A percentile compares a stretch with the other conserved stretches of the same genome.
These are phyloP conservation scores for Enteromius argenteus DNA, from an alignment of 2,797 vertebrate genomes.

Conservation along the genomic window DNA sequence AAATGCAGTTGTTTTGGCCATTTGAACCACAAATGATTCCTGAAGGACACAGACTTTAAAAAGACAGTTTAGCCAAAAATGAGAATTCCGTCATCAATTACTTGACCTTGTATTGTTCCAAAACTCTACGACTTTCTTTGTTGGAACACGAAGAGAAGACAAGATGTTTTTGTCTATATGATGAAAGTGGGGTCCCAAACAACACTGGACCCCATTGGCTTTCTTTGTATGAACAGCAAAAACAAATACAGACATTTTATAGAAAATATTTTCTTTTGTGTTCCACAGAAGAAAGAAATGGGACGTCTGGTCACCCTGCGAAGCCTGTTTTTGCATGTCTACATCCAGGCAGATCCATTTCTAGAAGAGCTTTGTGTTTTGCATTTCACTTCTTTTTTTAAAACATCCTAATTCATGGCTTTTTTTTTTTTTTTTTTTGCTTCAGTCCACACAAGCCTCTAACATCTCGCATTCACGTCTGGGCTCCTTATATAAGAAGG, in stretches of 20 bases:
- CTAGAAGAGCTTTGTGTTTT: neutral
- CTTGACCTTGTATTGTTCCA: neutral
- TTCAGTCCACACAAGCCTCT: conserved; percentile 28
- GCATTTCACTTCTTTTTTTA: neutral
- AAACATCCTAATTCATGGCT: neutral
- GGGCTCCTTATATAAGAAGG: conserved; percentile 29
- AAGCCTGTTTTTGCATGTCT: neutral
- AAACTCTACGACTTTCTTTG: neutral
- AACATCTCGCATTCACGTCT: conserved; percentile 14
- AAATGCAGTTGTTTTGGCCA: neutral
- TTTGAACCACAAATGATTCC: neutral
- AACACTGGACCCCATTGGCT: neutral
- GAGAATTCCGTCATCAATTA: neutral
- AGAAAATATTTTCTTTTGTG: neutral
- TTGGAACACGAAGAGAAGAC: neutral
- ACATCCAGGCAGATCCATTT: neutral
- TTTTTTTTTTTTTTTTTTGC: neutral
- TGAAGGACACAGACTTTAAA: neutral
- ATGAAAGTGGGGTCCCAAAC: neutral
- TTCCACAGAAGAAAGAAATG: neutral
- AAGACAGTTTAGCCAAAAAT: neutral
- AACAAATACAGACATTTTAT: conserved; percentile 8
- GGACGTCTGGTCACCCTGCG: neutral
- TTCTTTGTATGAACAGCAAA: neutral
- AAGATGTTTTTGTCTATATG: neutral